Conservation (phyloP, 2,113 vertebrate genomes). For the Oncorhynchus gorbuscha region DNA sequence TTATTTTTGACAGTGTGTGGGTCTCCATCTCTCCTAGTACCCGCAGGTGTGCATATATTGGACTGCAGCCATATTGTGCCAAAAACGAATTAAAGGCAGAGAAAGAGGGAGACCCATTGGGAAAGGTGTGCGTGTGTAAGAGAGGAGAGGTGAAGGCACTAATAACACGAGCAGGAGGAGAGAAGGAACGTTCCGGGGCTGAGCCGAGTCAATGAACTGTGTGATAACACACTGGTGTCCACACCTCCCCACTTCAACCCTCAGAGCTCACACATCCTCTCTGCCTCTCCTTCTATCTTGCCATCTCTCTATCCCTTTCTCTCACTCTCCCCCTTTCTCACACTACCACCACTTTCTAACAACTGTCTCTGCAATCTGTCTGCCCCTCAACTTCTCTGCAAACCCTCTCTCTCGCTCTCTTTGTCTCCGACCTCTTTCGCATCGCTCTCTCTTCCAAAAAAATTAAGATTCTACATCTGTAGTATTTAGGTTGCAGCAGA, state of each 20-base stretch:
- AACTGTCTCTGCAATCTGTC: not conserved
- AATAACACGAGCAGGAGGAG: not conserved
- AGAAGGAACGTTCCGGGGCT: not conserved
- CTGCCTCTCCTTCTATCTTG: not conserved
- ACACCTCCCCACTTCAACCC: not conserved
- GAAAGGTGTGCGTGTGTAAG: not conserved
- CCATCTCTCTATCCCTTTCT: not conserved
- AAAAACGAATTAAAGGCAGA: not conserved
- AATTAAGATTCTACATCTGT: not conserved
- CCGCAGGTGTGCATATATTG: too few species aligned
- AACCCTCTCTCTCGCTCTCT: not conserved
- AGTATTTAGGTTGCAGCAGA: too few species aligned
- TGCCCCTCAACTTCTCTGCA: not conserved
- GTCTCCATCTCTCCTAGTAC: too few species aligned
- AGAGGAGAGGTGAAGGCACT: too few species aligned
- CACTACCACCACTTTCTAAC: too few species aligned
- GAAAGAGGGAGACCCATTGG: not conserved
- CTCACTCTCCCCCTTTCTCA: not conserved
- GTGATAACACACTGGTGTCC: not conserved
- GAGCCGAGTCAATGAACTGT: not conserved
- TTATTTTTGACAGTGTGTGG: too few species aligned
- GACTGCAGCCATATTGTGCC: too few species aligned
- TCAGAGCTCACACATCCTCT: not conserved
- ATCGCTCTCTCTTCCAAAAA: not conserved
- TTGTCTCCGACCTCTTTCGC: not conserved